Conservation (phyloP, 2,888 invertebrate genomes). For the Gisinianus flammeolus region DNA sequence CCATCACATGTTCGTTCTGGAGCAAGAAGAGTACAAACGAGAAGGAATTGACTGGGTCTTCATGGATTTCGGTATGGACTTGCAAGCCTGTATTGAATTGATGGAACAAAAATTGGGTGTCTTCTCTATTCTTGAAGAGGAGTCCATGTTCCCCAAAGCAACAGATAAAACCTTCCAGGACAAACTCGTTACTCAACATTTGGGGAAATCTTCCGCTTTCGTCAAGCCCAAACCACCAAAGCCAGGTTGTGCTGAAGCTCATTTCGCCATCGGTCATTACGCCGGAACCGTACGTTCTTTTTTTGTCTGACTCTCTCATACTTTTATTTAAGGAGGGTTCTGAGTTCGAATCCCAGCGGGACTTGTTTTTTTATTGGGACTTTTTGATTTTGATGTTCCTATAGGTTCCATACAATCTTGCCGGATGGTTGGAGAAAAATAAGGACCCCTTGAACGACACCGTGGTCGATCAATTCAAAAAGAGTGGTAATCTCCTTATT, state of each 20-base stretch:
- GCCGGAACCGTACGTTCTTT: constrained; percentile 88
- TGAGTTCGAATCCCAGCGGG: neutral
- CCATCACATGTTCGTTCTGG: constrained; percentile 67
- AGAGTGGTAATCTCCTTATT: constrained; percentile 83
- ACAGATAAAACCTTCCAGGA: constrained; percentile 98
- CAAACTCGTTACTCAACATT: constrained; percentile 98
- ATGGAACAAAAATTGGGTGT: constrained; percentile 99
- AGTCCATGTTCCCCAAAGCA: constrained; percentile 99
- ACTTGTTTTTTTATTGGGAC: neutral
- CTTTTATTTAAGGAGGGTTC: neutral
- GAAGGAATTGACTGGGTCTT: constrained; percentile 15
- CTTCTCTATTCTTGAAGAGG: constrained; percentile 99
- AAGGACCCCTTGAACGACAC: constrained; percentile 99
- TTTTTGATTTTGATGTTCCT: neutral
- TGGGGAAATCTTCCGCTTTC: constrained; percentile 98
- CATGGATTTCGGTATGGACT: constrained; percentile 72
- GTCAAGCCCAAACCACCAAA: constrained; percentile 97
- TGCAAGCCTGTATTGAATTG: constrained; percentile 87
- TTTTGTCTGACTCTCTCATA: neutral
- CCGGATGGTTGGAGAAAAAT: constrained; percentile 99
- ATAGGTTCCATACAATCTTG: constrained; percentile 96
- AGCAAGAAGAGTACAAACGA: constrained; percentile 15
- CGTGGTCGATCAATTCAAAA: constrained; percentile 96
- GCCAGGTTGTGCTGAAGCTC: constrained; percentile 93
- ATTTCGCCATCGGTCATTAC: constrained; percentile 99